phyloP scores from a whole-genome alignment of 2,113 vertebrate species.

The Ranitomeya imitator region DNA sequence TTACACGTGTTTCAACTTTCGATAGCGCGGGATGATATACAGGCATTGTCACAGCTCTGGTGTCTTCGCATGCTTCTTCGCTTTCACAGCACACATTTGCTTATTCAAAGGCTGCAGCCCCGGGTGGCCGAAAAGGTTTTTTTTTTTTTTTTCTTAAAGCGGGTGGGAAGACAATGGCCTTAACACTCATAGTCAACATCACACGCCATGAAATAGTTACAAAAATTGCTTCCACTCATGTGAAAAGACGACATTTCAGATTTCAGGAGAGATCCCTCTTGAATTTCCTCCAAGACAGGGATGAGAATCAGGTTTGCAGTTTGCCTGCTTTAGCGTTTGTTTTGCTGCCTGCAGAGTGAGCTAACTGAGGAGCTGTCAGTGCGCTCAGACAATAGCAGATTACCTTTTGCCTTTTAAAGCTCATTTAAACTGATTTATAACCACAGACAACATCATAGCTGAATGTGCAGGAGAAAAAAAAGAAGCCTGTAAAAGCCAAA shows the following conservation, averaged over 20 bases:
- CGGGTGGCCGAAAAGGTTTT: not conserved
- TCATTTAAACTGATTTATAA: too few species aligned
- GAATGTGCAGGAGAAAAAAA: too few species aligned
- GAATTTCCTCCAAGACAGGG: not conserved
- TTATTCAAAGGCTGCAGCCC: constrained; percentile 30
- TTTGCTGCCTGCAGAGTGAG: too few species aligned
- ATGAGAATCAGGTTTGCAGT: too few species aligned
- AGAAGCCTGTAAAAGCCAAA: too few species aligned
- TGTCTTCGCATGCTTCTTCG: constrained; percentile 46
- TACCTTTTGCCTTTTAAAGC: too few species aligned
- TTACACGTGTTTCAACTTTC: constrained; percentile 28
- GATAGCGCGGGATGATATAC: constrained; percentile 51
- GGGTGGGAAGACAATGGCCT: not conserved
- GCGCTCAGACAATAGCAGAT: too few species aligned
- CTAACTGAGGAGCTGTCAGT: too few species aligned
- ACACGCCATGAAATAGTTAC: not conserved
- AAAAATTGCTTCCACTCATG: not conserved
- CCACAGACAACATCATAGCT: too few species aligned
- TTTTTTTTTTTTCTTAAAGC: constrained; percentile 5
- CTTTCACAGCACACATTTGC: constrained; percentile 30
- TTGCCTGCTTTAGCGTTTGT: too few species aligned
- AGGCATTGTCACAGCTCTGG: constrained; percentile 48
- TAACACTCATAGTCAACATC: not conserved
- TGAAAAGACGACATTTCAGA: not conserved
- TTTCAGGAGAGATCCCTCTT: not conserved